Percentiles rank a stretch among this genome's conserved stretches.
Conservation (phyloP, 2,888 invertebrate genomes). For the Cryptocephalus moraei region DNA sequence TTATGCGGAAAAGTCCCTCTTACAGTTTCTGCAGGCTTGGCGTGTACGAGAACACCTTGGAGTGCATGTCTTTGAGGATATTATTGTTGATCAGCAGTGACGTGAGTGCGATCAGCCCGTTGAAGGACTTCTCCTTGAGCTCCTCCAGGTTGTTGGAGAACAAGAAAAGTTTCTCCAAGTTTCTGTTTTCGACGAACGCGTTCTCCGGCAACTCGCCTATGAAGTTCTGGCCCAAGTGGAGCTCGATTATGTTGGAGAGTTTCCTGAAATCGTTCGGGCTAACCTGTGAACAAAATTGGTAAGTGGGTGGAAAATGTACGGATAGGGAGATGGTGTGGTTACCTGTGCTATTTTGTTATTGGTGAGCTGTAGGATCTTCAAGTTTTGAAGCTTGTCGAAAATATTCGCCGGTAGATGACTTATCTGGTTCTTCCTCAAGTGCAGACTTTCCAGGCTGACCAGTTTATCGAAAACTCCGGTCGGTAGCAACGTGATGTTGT, state of each 20-base stretch:
- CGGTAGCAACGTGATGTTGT: constrained; percentile 50
- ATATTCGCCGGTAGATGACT: constrained; percentile 40
- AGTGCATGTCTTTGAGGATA: constrained; percentile 52
- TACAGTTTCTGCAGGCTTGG: constrained; percentile 61
- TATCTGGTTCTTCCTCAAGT: constrained; percentile 47
- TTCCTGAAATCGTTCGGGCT: constrained; percentile 45
- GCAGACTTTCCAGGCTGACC: constrained; percentile 43
- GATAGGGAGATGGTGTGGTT: constrained; percentile 4
- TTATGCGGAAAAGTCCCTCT: neutral
- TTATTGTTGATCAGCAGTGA: constrained; percentile 63
- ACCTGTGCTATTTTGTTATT: constrained; percentile 43
- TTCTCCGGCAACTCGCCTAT: constrained; percentile 47
- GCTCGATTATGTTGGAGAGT: constrained; percentile 46
- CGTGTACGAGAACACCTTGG: constrained; percentile 51
- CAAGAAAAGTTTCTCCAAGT: constrained; percentile 56
- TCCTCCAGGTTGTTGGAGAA: constrained; percentile 58
- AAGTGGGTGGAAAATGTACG: neutral
- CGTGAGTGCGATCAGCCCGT: constrained; percentile 53
- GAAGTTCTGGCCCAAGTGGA: constrained; percentile 61
- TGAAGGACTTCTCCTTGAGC: constrained; percentile 49
- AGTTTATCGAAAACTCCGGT: constrained; percentile 46
- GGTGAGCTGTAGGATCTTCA: constrained; percentile 46
- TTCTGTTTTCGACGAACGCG: constrained; percentile 45
- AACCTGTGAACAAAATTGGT: constrained; percentile 33
- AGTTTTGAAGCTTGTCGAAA: constrained; percentile 41